Evolutionary conservation across 2,113 vertebrate species (phyloP).

Genomic region (Chrysochloris asiatica): DNA sequence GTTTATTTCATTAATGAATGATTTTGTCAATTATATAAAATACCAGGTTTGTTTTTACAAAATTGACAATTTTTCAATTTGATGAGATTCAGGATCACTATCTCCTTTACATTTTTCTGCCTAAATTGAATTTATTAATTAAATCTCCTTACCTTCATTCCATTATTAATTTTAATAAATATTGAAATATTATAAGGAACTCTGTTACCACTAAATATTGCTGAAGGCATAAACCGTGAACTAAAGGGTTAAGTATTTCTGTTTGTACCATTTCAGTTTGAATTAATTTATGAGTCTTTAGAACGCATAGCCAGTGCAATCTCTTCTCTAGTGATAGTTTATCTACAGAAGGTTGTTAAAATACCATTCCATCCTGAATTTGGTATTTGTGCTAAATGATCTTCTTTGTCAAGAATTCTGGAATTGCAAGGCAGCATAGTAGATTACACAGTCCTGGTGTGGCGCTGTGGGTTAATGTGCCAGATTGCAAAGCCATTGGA

Average conservation of each 20-base stretch:
- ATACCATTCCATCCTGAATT: neutral
- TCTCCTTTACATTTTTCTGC: constrained; percentile 12
- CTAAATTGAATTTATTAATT: constrained; percentile 13
- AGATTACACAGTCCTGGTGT: no score
- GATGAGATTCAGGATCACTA: neutral
- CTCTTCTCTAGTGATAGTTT: constrained; percentile 17
- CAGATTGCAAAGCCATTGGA: no score
- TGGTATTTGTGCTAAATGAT: neutral
- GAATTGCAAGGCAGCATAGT: no score
- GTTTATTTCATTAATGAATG: constrained; percentile 49
- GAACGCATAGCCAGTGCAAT: neutral
- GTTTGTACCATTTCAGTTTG: constrained; percentile 34
- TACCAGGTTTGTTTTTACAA: neutral
- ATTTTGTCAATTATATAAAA: constrained; percentile 52
- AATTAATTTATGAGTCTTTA: constrained; percentile 39
- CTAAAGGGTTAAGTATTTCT: constrained; percentile 51
- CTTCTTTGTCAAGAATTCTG: constrained; percentile 20
- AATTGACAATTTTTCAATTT: constrained; percentile 49
- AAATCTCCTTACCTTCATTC: constrained; percentile 48
- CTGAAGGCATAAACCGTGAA: constrained; percentile 5
- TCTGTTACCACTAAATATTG: constrained; percentile 36
- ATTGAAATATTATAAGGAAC: constrained; percentile 36
- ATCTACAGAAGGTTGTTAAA: neutral
- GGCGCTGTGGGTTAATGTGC: no score
- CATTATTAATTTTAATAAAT: constrained; percentile 67